Percentiles rank a stretch among this genome's conserved stretches.
phyloP scores from a whole-genome alignment of 2,797 vertebrate species.

The Oryzias sinensis region DNA sequence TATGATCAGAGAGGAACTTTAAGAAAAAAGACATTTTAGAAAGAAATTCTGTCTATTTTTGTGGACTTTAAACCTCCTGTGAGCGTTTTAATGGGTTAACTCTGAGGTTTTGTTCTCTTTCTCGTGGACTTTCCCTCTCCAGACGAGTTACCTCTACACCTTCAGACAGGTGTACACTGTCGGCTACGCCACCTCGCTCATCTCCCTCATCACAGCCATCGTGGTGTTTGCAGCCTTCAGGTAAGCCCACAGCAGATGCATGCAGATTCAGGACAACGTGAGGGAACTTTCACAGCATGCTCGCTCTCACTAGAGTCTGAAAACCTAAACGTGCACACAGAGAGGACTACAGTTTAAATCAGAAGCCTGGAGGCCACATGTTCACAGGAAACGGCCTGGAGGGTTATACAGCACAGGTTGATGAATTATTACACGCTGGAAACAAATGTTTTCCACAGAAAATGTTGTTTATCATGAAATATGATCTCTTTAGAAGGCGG shows the following conservation, averaged over 20 bases:
- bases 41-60: too few species aligned
- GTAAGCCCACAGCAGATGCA: conserved; percentile 47
- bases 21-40: too few species aligned
- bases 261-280: conserved; percentile 2
- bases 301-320: too few species aligned
- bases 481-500: too few species aligned
- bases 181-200: conserved; percentile 80
- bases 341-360: too few species aligned
- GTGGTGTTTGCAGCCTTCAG: conserved; percentile 79
- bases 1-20: too few species aligned
- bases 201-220: conserved; percentile 80
- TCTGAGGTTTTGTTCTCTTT: conserved; percentile 1
- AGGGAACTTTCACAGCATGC: neutral
- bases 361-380: neutral
- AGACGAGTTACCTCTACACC: conserved; percentile 83
- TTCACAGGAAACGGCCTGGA: neutral
- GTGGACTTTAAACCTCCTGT: too few species aligned
- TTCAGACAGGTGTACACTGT: conserved; percentile 83
- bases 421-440: too few species aligned
- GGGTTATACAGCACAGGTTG: too few species aligned
- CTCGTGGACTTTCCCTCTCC: conserved; percentile 10
- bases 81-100: neutral
- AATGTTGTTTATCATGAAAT: too few species aligned
- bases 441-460: too few species aligned
- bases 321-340: too few species aligned